Conservation (phyloP, 2,113 vertebrate species). For the Craseonycteris thonglongyai region DNA sequence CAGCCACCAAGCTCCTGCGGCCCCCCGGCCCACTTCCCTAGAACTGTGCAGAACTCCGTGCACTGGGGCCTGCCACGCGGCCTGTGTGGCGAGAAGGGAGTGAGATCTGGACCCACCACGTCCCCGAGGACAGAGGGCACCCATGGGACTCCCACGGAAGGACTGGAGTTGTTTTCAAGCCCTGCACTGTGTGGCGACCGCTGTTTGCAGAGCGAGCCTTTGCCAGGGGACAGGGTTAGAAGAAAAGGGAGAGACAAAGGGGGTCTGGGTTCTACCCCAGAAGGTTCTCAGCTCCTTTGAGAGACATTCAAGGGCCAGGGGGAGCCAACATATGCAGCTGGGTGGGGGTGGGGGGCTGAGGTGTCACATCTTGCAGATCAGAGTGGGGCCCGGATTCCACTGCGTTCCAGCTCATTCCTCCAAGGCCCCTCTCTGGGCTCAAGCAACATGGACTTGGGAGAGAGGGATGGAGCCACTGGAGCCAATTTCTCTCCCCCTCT, state of each 20-base stretch:
- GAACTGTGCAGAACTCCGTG: not conserved
- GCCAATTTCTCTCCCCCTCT: not conserved
- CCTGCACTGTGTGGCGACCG: constrained; percentile 39
- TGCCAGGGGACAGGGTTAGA: not conserved
- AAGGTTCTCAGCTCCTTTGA: constrained; percentile 8
- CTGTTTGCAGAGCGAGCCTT: not conserved
- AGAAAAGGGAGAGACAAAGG: not conserved
- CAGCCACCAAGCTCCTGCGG: constrained; percentile 11
- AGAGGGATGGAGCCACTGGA: not conserved
- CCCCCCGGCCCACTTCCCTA: constrained; percentile 30
- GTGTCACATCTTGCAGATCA: not conserved
- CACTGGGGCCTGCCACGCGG: not conserved
- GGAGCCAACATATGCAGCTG: not conserved
- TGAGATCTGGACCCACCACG: constrained; percentile 24
- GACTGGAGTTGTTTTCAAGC: constrained; percentile 76
- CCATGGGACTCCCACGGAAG: constrained; percentile 43
- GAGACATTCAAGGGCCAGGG: not conserved
- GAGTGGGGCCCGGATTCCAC: not conserved
- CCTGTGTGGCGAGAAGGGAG: not conserved
- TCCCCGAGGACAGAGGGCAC: not conserved
- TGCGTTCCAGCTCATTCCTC: not conserved
- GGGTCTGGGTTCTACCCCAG: not conserved
- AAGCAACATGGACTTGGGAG: not conserved
- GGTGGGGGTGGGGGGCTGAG: not conserved
- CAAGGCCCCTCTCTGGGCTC: not conserved